These are phyloP conservation scores for Furnarius figulus DNA, from an alignment of 2,113 vertebrate genomes.

Conservation along the genomic window DNA sequence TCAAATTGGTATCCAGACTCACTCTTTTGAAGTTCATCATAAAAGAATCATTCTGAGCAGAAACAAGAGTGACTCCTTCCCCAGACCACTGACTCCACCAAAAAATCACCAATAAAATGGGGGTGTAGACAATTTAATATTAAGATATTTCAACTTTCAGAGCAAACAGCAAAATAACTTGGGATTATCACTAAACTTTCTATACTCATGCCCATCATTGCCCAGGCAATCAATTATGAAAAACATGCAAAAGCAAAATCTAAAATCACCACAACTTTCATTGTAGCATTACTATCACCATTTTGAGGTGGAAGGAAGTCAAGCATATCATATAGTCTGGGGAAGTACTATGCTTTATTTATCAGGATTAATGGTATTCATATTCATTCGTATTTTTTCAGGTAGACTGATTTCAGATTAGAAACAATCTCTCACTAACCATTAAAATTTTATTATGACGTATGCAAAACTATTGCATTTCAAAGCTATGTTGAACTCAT, in stretches of 20 bases:
- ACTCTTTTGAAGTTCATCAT: neutral
- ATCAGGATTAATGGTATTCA: neutral
- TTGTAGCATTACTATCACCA: neutral
- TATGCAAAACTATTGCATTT: neutral
- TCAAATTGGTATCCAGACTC: neutral
- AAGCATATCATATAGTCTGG: neutral
- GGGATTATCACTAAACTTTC: neutral
- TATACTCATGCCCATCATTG: neutral
- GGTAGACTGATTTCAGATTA: neutral
- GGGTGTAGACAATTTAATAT: neutral
- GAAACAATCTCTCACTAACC: neutral
- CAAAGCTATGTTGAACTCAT: neutral
- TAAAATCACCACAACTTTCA: neutral
- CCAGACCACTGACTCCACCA: neutral
- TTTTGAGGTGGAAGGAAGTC: neutral
- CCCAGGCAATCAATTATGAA: neutral
- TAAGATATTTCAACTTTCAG: neutral
- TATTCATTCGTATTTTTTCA: neutral
- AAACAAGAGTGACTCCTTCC: neutral
- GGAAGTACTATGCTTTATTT: neutral
- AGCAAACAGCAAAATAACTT: neutral
- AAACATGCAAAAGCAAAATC: neutral
- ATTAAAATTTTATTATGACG: neutral
- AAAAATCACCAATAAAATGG: neutral
- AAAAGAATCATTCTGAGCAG: neutral